Percentiles rank a stretch among this genome's conserved stretches.
Evolutionary conservation across 1,140 invertebrate genomes (phyloP).

Genomic region (Penaeus japonicus): DNA sequence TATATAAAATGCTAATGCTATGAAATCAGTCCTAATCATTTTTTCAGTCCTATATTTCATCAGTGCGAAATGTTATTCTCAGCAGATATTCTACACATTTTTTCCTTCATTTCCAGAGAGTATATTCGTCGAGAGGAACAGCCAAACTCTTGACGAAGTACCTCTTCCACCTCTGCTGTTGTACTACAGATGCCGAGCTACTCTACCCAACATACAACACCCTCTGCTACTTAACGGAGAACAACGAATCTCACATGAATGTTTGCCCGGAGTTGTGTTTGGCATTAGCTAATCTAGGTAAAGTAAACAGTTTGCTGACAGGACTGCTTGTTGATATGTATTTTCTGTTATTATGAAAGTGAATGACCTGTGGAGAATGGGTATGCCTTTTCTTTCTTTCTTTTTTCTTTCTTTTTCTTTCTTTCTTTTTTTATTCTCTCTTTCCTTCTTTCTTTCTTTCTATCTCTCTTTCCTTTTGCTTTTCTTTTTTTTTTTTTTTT

Average conservation of each 20-base stretch:
- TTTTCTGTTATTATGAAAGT: no score
- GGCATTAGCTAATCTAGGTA: constrained; percentile 17
- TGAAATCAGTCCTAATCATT: no score
- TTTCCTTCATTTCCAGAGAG: constrained; percentile 6
- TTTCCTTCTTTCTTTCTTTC: background rate
- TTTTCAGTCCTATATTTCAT: no score
- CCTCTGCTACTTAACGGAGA: background rate
- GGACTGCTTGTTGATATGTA: no score
- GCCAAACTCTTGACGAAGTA: background rate
- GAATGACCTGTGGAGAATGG: no score
- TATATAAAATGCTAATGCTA: no score
- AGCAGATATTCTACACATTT: background rate
- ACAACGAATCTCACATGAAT: background rate
- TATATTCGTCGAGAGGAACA: background rate
- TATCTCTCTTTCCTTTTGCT: background rate
- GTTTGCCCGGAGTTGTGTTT: background rate
- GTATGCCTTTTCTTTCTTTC: background rate
- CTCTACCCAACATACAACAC: background rate
- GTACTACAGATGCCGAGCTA: background rate
- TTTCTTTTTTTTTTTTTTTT: background rate
- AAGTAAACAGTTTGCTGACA: no score
- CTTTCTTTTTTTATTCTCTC: background rate
- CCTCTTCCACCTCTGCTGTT: constrained; percentile 14
- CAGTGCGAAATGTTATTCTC: background rate
- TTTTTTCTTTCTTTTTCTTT: background rate